Evolutionary conservation across 1,140 invertebrate species (phyloP), one percentile per base, ranked within the genome.

Genomic region (Bombus cullumanus): DNA sequence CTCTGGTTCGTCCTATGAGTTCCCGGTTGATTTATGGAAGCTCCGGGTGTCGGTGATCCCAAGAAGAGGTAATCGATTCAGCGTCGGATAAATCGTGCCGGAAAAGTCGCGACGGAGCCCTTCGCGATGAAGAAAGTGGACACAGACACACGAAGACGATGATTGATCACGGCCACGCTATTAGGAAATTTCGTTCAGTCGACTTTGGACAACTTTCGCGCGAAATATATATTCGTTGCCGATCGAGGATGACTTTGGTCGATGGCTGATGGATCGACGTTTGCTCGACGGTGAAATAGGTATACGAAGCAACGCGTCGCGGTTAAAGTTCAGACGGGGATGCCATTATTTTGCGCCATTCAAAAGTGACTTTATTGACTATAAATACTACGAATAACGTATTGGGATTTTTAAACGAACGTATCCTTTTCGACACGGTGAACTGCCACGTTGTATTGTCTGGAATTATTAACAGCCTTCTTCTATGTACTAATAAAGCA

Each of bases 1-100:
- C 41, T 31, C 53, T 74, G 47, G 57, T 66, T 39, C 79, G 62
- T 80, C 88, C 85, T 87, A 87, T 81, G 85, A 90, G 73, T 81
- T 75, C 25, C 73, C 74, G 78, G 69, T 90, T 90, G 88, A 90
- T 90, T 90, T 90, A 90, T 90, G 83, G 37, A 79, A 75, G 75
- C 82, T 87, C 68, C 66, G 39, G 59, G 66, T 69, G 53, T 78
- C 47, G 57, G 77, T 39, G 78, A 85, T 89, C 81, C 53, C 73
- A 37, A 31, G 83, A 79, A 34, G 62, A 41, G 81, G 77, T 82
- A 89, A 87, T 90, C 86, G 86, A 90, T 90, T 89, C 86, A 84
- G 74, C 66, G 76, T 9, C 25, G 82, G 85, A 89, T 89, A 76
- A 71, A 88, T 88, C 66, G 75, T 87, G 86, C 82, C 88, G 88